Conservation (phyloP, 2,888 invertebrate genomes). For the Vandiemenella viatica region DNA sequence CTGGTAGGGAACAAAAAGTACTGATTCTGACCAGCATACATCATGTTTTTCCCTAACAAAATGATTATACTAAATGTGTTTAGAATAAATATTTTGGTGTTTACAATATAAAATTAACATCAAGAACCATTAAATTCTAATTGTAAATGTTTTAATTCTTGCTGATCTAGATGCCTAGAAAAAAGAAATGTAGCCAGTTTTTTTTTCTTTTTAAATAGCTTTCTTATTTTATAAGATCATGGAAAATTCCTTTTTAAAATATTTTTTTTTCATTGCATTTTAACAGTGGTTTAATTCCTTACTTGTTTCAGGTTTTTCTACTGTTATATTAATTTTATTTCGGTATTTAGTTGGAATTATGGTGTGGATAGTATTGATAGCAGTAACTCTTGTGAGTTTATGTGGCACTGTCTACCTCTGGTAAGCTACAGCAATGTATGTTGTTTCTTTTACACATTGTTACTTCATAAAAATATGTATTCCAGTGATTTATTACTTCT, state of each 20-base stretch:
- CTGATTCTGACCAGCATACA: neutral
- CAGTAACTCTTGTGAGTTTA: slow-evolving; percentile 34
- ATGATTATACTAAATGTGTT: no score
- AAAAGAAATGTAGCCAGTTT: no score
- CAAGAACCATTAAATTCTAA: no score
- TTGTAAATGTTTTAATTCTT: no score
- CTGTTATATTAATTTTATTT: slow-evolving; percentile 36
- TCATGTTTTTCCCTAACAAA: no score
- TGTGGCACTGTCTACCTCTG: slow-evolving; percentile 42
- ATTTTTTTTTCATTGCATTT: neutral
- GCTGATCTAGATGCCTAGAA: no score
- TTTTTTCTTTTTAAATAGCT: no score
- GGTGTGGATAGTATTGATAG: slow-evolving; percentile 44
- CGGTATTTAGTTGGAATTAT: slow-evolving; percentile 40
- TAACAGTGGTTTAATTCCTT: neutral
- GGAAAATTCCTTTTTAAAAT: neutral
- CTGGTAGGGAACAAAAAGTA: neutral
- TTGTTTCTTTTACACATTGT: neutral
- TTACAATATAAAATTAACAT: no score
- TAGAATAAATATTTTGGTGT: no score
- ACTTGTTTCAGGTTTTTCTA: slow-evolving; percentile 34
- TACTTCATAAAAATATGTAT: no score
- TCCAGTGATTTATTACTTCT: neutral
- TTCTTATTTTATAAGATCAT: neutral
- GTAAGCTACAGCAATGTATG: slow-evolving; percentile 27